Evolutionary conservation across 2,888 invertebrate genomes (phyloP), one percentile per base, ranked within the genome.

Genomic region (Hermaeophaga mercurialis): DNA sequence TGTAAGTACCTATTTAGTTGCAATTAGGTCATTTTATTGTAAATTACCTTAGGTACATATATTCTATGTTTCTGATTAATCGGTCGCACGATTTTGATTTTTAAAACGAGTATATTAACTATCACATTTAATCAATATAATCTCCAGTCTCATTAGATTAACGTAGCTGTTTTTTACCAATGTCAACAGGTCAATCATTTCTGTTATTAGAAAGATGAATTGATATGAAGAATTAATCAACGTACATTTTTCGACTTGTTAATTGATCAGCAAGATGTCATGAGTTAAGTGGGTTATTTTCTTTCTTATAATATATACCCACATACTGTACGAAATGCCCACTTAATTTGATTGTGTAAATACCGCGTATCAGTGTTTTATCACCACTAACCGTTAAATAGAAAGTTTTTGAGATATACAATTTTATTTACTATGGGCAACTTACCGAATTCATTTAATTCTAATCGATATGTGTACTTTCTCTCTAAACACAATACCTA

Each of bases 181-280:
- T 45, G 45, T 45, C 45, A 45, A 33, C 45, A 45, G 45, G 45
- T 45, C 33, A 45, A 33, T 15, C 45, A 18, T 31, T 8, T 11
- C 3, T 3, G 14, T 33, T n/a, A 39, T 14, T 19, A 11, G 12
- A n/a, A 22, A 1, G n/a, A 22, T 17, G 15, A 44, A 9, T 15
- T 15, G 31, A 15, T 14, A 33, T 15, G 4, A 28, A 14, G 8
- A 11, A 31, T n/a, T 14, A 15, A 45, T 31, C 45, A 33, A 45
- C n/a, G 19, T 22, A 28, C 15, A 44, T 17, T 36, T 8, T 36
- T 17, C 3, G 2, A 36, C 8, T 36, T 33, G 7, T 3, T 33
- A 33, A 33, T 7, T 12, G 33, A 33, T 33, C 12, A 12, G 33
- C 3, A 8, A 28, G 9, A 28, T 28, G 15, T 34, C 36, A 9